Percentiles rank a stretch among this genome's conserved stretches.
Conservation (phyloP, 2,113 vertebrate species). For the cat (Felis catus) region F.catus_Fca126_mat1.0 CM031413.1:48987001-48987500, state of each 20-base stretch:
- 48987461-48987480: neutral
- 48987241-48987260: neutral
- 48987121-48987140: neutral
- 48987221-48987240: rapidly evolving
- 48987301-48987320: neutral
- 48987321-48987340: neutral
- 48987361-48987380: neutral
- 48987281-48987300: neutral
- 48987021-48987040: neutral
- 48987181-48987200: neutral
- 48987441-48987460: neutral
- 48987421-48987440: neutral
- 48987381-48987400: no score
- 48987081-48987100: neutral
- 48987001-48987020: neutral
- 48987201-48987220: neutral
- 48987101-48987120: neutral
- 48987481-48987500: neutral
- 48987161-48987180: neutral
- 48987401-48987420: neutral
- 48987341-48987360: rapidly evolving
- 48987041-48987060: neutral
- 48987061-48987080: neutral
- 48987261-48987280: neutral
- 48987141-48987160: no score